Evolutionary conservation across 92 coral and sea anemone species (phyloP).

Genomic region (Epizoanthus fatuus): DNA sequence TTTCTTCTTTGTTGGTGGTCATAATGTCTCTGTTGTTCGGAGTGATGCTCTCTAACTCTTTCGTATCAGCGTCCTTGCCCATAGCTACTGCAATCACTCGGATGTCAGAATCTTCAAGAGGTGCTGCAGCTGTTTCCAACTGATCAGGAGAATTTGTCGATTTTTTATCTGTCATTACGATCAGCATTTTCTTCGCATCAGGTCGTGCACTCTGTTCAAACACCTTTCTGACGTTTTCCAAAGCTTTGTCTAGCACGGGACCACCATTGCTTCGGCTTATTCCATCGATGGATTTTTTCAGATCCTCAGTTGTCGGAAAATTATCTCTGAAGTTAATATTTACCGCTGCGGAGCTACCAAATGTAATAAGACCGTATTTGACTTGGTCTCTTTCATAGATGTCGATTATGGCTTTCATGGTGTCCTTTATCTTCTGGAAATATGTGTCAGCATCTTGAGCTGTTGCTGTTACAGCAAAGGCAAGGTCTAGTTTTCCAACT

Average conservation of each 20-base stretch:
- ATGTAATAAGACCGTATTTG: too few relatives aligned
- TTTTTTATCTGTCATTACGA: conserved; percentile 38
- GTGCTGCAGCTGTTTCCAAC: conserved; percentile 10
- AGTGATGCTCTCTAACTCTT: conserved; percentile 23
- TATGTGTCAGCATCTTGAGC: too few relatives aligned
- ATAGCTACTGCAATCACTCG: conserved; percentile 38
- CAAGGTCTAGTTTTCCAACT: too few relatives aligned
- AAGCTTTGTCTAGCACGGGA: conserved; percentile 25
- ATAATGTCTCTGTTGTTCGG: conserved; percentile 26
- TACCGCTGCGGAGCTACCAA: too few relatives aligned
- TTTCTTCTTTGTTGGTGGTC: conserved; percentile 4
- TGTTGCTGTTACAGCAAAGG: too few relatives aligned
- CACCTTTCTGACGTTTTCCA: conserved; percentile 8
- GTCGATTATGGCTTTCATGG: too few relatives aligned
- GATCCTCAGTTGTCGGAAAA: too few relatives aligned
- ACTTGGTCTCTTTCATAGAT: too few relatives aligned
- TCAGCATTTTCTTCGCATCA: conserved; percentile 41
- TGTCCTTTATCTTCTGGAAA: too few relatives aligned
- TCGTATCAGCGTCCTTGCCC: neutral
- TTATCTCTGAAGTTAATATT: too few relatives aligned
- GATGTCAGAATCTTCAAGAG: conserved; percentile 25
- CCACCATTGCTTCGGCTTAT: neutral
- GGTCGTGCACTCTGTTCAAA: conserved; percentile 42
- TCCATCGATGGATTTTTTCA: too few relatives aligned
- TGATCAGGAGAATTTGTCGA: conserved; percentile 11